These are phyloP conservation scores for Murina feae DNA, from an alignment of 2,113 vertebrate genomes.

Conservation along the genomic window DNA sequence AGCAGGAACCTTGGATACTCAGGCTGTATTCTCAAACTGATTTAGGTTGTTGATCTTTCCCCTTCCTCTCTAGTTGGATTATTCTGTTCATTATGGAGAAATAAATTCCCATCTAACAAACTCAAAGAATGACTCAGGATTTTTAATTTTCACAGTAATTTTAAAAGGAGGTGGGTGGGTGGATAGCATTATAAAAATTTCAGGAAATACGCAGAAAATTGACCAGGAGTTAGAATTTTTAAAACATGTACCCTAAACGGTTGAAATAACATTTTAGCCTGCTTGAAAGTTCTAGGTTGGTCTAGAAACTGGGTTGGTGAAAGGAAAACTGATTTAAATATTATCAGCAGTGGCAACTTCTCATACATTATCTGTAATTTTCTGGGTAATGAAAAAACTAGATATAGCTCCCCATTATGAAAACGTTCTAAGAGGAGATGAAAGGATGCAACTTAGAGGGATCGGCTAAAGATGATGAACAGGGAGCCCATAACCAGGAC, in stretches of 20 bases:
- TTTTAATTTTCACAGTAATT: conserved; percentile 29
- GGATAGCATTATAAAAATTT: background rate
- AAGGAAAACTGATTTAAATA: conserved; percentile 15
- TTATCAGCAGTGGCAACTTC: background rate
- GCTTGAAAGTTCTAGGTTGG: background rate
- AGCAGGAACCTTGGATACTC: background rate
- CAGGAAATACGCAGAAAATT: background rate
- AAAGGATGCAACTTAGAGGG: background rate
- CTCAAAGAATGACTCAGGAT: background rate
- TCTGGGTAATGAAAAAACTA: background rate
- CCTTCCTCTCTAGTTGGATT: background rate
- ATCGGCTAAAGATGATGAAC: background rate
- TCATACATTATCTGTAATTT: background rate
- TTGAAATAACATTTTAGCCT: background rate
- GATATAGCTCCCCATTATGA: background rate
- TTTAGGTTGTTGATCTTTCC: background rate
- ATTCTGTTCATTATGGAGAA: background rate
- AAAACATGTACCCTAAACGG: background rate
- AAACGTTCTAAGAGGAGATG: background rate
- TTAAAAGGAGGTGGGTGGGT: background rate
- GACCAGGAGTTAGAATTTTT: background rate
- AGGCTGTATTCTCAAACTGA: background rate
- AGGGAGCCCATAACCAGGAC: background rate
- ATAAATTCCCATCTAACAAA: background rate
- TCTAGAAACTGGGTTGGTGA: conserved; percentile 1